Base-by-base conservation (phyloP, 2,888 invertebrate genomes). In the Xestobium rufovillosum region DNA sequence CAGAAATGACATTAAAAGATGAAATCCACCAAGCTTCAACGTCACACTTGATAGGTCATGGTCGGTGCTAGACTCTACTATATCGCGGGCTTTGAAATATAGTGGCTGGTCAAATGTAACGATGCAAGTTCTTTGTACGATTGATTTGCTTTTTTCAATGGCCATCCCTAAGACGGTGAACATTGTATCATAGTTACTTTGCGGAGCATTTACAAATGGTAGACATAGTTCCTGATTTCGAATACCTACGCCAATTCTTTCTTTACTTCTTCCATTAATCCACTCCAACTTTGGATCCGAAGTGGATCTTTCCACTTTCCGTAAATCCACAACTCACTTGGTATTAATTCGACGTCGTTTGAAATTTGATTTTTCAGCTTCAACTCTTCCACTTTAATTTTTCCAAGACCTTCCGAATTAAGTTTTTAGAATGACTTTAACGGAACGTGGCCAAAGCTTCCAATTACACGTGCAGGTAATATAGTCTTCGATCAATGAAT, bases 81-180 rank as follows among this genome's bases (percentile, higher is more conserved):
- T 44, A 13, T 53, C 48, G 6, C 41, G 30, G 12, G 50, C 48
- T 35, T 53, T 54, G 2, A 36, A 13, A 34, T 49, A 53, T 14
- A 55, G 31, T 2, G 52, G 51, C 35, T 52, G 52, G 29, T 53
- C 50, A 31, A 52, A 52, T 9, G 53, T 53, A 2, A 52, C 45
- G 28, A 51, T 39, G 29, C 46, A 47, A 17, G 31, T 43, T 9
- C 38, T 37, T 26, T 49, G 47, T 23, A 39, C 31, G 6, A 41
- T 29, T 12, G 4, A 4, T 35, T 41, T 16, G 23, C 34, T 31
- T 33, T 47, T 29, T 33, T 43, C 26, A 4, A 32, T 28, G 23
- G 47, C 48, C 13, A 31, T 33, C 23, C 25, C 17, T 2, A 48
- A 10, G 34, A 34, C 40, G 13, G 49, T 49, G 14, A 31, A 44